phyloP scores from a whole-genome alignment of 2,888 invertebrate species.

The Adelognathus sp. region DNA sequence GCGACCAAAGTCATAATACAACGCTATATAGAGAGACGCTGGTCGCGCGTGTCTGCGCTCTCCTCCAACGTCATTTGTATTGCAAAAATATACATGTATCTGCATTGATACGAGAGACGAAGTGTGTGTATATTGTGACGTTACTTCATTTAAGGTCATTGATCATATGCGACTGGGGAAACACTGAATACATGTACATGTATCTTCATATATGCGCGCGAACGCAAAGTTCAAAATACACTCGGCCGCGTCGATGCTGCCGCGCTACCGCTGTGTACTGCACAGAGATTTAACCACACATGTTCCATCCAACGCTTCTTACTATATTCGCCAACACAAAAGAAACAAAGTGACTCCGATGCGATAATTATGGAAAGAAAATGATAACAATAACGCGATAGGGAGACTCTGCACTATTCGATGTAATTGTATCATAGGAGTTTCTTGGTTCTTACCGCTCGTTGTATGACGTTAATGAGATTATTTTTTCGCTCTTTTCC shows the following conservation, averaged over 20 bases:
- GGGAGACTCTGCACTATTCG: neutral
- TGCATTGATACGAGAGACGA: slow-evolving; percentile 4
- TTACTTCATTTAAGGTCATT: slow-evolving; percentile 65
- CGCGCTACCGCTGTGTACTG: neutral
- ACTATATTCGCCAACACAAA: slow-evolving; percentile 2
- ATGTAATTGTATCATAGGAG: slow-evolving; percentile 29
- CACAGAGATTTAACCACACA: neutral
- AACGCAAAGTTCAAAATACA: slow-evolving; percentile 55
- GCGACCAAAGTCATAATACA: neutral
- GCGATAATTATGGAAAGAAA: slow-evolving; percentile 19
- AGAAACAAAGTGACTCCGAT: slow-evolving; percentile 9
- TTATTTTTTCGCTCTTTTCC: slow-evolving; percentile 27
- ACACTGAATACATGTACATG: neutral
- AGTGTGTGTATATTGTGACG: slow-evolving; percentile 40
- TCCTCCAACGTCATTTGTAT: neutral
- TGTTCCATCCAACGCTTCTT: neutral
- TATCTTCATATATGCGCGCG: neutral
- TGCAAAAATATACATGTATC: neutral
- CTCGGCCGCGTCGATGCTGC: slow-evolving; percentile 21
- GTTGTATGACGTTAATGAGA: too few relatives aligned
- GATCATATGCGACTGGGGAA: slow-evolving; percentile 58
- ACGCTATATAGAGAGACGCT: neutral
- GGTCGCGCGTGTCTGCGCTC: neutral
- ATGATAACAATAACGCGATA: neutral
- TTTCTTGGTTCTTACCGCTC: too few relatives aligned